Evolutionary conservation across 2,113 vertebrate species (phyloP), one percentile per base, ranked within the genome.

Genomic region (pig (Sus scrofa)): DNA sequence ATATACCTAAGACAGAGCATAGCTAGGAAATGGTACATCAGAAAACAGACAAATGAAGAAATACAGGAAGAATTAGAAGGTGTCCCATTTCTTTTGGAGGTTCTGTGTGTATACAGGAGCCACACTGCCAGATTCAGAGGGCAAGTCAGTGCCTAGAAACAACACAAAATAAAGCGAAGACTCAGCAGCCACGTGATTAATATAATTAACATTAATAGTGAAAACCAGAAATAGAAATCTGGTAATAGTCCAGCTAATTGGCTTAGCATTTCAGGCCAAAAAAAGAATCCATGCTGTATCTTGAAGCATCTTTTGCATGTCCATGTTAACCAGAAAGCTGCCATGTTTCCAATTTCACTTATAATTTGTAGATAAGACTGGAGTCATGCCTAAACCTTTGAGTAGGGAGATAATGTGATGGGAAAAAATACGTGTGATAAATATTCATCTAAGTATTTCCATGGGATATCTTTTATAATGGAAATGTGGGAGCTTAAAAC

Each of bases 191-290:
- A 73, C 1, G 2, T 34, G 27, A 2, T 70, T 94, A 52, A 90
- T 79, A 86, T 62, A 73, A 88, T 83, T 56, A 37, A 15, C 6
- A 62, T 13, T 39, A 73, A n/a, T n/a, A 91, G 67, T 9, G 11
- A 77, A 96, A 91, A 60, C 12, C 26, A 95, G 50, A 95, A 56
- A 70, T 50, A 52, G 56, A 89, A 96, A 89, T 83, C 83, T 78
- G 6, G 27, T 79, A 50, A 83, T 65, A 75, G 85, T 77, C 63
- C 34, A 86, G 39, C 52, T 78, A 68, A 85, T 67, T 86, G 63
- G 54, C 89, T 89, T 65, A 78, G 50, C 13, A 58, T 71, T 90
- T 95, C 67, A 86, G 56, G 50, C 9, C 50, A 20, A 20, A 56
- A 56, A 77, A 67, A 91, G 56, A 82, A 82, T 75, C 67, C 32